A percentile compares a stretch with the other conserved stretches of the same genome.
phyloP scores from a whole-genome alignment of 1,140 invertebrate genomes.

The Macrobrachium rosenbergii region DNA sequence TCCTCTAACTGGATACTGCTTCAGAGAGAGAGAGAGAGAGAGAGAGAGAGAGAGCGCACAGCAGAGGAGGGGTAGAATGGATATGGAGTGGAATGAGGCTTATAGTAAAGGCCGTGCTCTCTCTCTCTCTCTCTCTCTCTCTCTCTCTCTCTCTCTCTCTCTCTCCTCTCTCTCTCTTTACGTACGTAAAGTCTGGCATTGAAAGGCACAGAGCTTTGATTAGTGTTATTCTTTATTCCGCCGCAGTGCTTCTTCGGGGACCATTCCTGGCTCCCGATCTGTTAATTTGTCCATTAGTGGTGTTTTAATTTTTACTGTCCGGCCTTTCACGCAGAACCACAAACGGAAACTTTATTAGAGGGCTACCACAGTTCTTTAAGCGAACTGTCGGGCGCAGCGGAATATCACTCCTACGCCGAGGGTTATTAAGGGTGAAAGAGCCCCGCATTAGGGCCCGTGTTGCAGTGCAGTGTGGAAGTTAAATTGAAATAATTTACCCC shows the following conservation, averaged over 20 bases:
- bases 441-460: constrained; percentile 34
- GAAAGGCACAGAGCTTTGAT: no score
- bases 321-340: constrained; percentile 54
- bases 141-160: no score
- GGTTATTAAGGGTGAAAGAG: constrained; percentile 38
- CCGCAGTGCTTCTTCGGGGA: no score
- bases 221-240: no score
- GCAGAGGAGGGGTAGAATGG: no score
- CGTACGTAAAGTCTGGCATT: no score
- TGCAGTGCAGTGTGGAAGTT: constrained; percentile 48
- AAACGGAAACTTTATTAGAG: constrained; percentile 58
- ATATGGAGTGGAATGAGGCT: no score
- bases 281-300: constrained; percentile 47
- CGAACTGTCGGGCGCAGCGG: constrained; percentile 20
- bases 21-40: no score
- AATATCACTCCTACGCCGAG: constrained; percentile 38
- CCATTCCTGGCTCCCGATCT: neutral
- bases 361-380: constrained; percentile 49
- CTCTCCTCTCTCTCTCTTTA: no score
- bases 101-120: no score
- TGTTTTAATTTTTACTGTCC: constrained; percentile 33
- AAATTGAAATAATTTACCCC: constrained; percentile 58
- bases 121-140: no score
- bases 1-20: neutral
- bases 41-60: no score